These are phyloP conservation scores for Sciaenops ocellatus DNA, from an alignment of 2,797 vertebrate genomes.

Conservation along the genomic window DNA sequence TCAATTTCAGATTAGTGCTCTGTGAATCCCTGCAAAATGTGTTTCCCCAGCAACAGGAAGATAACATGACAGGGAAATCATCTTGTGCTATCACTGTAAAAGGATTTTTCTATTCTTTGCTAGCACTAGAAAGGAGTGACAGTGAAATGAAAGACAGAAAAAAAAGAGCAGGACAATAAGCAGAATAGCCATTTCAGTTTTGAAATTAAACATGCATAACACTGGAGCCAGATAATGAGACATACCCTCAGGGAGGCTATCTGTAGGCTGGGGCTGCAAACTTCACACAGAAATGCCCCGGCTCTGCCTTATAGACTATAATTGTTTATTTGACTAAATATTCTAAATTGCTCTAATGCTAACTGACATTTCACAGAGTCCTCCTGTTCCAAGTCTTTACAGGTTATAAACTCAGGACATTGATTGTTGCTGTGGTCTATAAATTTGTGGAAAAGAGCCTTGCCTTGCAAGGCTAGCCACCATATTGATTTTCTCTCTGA, in stretches of 20 bases:
- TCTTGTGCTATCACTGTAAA: slow-evolving; percentile 56
- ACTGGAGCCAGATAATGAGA: slow-evolving; percentile 54
- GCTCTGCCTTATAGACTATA: slow-evolving; percentile 18
- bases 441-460: slow-evolving; percentile 64
- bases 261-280: slow-evolving; percentile 32
- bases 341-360: slow-evolving; percentile 36
- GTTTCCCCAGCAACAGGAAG: slow-evolving; percentile 68
- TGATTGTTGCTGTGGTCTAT: slow-evolving; percentile 59
- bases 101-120: slow-evolving; percentile 47
- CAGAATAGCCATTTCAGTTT: slow-evolving; percentile 51
- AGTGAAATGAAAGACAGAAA: slow-evolving; percentile 24
- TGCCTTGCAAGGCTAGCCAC: slow-evolving; percentile 32
- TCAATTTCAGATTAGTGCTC: slow-evolving; percentile 70
- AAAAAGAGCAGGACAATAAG: slow-evolving; percentile 39
- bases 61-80: slow-evolving; percentile 73
- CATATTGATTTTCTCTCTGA: slow-evolving; percentile 71
- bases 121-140: slow-evolving; percentile 26
- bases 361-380: slow-evolving; percentile 48
- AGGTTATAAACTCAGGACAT: slow-evolving; percentile 48
- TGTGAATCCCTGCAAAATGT: slow-evolving; percentile 59
- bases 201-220: slow-evolving; percentile 59
- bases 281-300: slow-evolving; percentile 20
- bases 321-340: slow-evolving; percentile 54
- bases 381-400: slow-evolving; percentile 31
- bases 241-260: slow-evolving; percentile 30